A percentile compares a stretch with the other conserved stretches of the same genome.
phyloP scores from a whole-genome alignment of 2,113 vertebrate species.

The Hemibagrus wyckioides region DNA sequence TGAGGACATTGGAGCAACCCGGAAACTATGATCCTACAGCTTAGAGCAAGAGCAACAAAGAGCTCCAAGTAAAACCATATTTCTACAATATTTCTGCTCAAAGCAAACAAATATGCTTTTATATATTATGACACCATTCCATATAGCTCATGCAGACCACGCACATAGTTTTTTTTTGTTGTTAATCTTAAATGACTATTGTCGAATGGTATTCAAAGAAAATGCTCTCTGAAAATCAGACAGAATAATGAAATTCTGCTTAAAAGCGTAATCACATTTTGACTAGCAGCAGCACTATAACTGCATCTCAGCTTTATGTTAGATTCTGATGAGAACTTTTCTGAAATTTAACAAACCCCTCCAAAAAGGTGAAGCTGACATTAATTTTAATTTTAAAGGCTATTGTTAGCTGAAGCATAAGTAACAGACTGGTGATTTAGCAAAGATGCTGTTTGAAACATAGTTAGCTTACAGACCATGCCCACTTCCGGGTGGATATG shows the following conservation, averaged over 20 bases:
- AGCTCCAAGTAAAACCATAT: not conserved
- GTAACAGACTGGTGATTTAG: not conserved
- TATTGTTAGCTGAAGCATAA: not conserved
- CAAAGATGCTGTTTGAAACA: not conserved
- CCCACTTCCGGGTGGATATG: not conserved
- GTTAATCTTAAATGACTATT: not conserved
- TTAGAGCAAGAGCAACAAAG: not conserved
- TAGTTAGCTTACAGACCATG: not conserved
- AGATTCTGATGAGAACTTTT: not conserved
- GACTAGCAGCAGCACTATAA: not conserved
- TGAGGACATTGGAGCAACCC: not conserved
- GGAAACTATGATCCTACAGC: not conserved
- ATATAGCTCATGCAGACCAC: not conserved
- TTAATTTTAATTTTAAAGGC: no score
- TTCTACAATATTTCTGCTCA: not conserved
- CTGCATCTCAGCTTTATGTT: not conserved
- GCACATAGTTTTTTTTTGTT: not conserved
- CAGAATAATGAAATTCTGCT: not conserved
- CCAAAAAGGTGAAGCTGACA: not conserved
- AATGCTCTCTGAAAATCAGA: not conserved
- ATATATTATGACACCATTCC: not conserved
- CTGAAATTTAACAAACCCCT: not conserved
- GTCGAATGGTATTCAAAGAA: not conserved
- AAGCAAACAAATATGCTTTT: not conserved
- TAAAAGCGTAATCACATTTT: not conserved